Evolutionary conservation across 1,140 invertebrate species (phyloP).

Genomic region (Zaprionus taronus): DNA sequence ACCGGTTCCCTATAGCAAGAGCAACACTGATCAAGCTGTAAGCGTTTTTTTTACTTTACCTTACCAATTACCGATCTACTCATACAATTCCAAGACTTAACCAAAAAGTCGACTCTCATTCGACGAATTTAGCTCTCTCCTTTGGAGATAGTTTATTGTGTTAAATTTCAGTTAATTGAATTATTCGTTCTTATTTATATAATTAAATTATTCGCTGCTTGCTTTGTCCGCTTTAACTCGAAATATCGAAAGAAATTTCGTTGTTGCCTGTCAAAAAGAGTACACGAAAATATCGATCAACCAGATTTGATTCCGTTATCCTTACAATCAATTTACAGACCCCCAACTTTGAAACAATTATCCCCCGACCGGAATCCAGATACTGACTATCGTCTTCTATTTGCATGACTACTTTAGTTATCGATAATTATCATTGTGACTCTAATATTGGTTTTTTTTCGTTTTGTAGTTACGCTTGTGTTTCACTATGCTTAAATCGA

Average conservation of each 20-base stretch:
- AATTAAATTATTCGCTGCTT: background rate
- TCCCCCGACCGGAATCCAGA: background rate
- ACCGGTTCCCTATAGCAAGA: constrained; percentile 99
- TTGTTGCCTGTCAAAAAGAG: background rate
- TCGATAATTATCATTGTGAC: no score
- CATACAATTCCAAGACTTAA: constrained; percentile 16
- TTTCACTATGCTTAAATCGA: no score
- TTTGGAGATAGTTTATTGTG: background rate
- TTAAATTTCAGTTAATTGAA: background rate
- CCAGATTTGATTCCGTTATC: background rate
- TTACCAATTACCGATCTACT: constrained; percentile 26
- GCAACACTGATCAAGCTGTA: constrained; percentile 99
- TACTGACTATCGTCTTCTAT: background rate
- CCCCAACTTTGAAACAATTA: background rate
- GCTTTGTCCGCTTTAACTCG: background rate
- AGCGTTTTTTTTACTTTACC: constrained; percentile 86
- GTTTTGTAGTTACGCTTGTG: no score
- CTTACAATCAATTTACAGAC: background rate
- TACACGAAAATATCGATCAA: background rate
- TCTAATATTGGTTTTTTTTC: background rate
- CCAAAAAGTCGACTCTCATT: background rate
- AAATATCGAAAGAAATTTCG: background rate
- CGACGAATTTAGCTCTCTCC: background rate
- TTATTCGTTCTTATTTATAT: background rate
- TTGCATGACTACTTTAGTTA: background rate